phyloP scores from a whole-genome alignment of 92 coral and sea anemone genomes.

The Chrysogorgia sp. region DNA sequence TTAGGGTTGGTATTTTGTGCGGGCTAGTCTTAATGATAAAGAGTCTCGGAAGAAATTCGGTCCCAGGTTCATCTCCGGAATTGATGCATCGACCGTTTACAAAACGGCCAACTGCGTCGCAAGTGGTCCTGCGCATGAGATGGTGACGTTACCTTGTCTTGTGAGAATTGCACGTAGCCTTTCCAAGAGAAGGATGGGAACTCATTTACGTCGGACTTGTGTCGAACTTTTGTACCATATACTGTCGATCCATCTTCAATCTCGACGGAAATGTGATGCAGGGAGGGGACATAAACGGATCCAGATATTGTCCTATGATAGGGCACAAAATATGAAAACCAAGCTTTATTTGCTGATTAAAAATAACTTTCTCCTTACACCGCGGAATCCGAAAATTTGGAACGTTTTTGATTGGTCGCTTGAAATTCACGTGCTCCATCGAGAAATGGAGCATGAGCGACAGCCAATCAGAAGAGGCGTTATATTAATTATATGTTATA shows the following conservation, averaged over 20 bases:
- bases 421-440: too few relatives aligned
- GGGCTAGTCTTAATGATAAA: too few relatives aligned
- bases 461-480: too few relatives aligned
- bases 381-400: too few relatives aligned
- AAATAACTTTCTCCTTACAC: not conserved
- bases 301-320: constrained; percentile 56
- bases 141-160: constrained; percentile 37
- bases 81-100: too few relatives aligned
- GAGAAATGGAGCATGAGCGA: too few relatives aligned
- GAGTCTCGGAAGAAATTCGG: too few relatives aligned
- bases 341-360: not conserved
- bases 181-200: constrained; percentile 82
- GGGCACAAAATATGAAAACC: not conserved
- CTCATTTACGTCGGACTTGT: constrained; percentile 48
- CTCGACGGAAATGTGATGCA: constrained; percentile 82
- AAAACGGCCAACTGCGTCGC: too few relatives aligned
- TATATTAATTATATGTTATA: not conserved
- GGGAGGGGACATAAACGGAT: constrained; percentile 72
- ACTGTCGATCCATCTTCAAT: constrained; percentile 70
- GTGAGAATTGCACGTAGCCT: constrained; percentile 66
- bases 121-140: not conserved
- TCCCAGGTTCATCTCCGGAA: too few relatives aligned
- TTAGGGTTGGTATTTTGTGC: too few relatives aligned
- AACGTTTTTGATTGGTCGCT: too few relatives aligned
- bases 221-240: constrained; percentile 67